Evolutionary conservation across 1,140 invertebrate species (phyloP).

Genomic region (Bombus breviceps): DNA sequence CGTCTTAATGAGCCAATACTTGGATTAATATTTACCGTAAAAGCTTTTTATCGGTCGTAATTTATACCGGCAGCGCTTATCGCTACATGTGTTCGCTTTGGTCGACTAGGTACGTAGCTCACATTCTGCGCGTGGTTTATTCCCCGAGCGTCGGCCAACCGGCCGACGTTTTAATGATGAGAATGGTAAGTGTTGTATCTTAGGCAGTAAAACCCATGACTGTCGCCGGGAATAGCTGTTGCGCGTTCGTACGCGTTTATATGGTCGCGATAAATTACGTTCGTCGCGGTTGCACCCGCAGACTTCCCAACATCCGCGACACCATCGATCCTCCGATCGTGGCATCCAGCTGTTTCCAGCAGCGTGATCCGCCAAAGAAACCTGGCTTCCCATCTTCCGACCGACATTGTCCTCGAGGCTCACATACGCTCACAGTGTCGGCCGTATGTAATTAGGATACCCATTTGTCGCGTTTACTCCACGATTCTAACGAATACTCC

Average conservation of each 20-base stretch:
- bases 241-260: constrained; percentile 55
- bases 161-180: constrained; percentile 55
- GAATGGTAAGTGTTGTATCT: constrained; percentile 58
- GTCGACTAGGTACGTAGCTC: neutral
- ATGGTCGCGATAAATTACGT: constrained; percentile 58
- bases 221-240: constrained; percentile 56
- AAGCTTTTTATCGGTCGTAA: constrained; percentile 29
- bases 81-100: constrained; percentile 29
- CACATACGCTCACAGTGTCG: too few relatives aligned
- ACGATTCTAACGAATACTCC: too few relatives aligned
- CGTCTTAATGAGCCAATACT: constrained; percentile 30
- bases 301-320: neutral
- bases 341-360: neutral
- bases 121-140: constrained; percentile 27
- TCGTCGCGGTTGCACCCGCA: constrained; percentile 7
- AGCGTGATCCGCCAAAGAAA: neutral
- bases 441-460: too few relatives aligned
- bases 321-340: neutral
- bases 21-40: constrained; percentile 40
- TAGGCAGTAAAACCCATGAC: constrained; percentile 50
- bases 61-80: constrained; percentile 27
- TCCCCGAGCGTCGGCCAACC: constrained; percentile 17
- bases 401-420: too few relatives aligned
- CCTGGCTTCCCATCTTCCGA: too few relatives aligned
- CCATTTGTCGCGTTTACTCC: too few relatives aligned